Evolutionary conservation across 2,113 vertebrate species (phyloP), one percentile per base, ranked within the genome.

Genomic region (Zosterops pallidus): DNA sequence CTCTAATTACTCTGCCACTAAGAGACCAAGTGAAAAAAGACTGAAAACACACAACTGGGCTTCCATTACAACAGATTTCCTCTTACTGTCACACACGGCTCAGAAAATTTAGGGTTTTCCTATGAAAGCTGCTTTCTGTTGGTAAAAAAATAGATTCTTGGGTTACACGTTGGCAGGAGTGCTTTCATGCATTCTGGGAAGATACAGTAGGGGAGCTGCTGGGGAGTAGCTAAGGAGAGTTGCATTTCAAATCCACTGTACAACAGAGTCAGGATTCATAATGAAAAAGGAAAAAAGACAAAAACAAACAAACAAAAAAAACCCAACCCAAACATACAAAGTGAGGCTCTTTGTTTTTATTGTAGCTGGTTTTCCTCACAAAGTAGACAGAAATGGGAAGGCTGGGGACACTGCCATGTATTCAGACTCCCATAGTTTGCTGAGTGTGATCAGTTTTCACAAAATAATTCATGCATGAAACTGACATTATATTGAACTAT

Each of bases 1-100:
- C 64, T 92, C 79, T 95, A 86, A 93, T 94, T 94, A 72, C 80
- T 69, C 88, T 94, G 90, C 87, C 93, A 90, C 87, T 91, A 92
- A 89, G 76, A 94, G 71, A 59, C 83, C 60, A 71, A 72, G 20
- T 88, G 52, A 71, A 91, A 89, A 97, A 95, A 85, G 81, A 55
- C 63, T 70, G 82, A 76, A 95, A 91, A 69, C 57, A 37, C 33
- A 65, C 21, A 89, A 81, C 59, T 37, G 63, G 50, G 35, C 87
- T 82, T 89, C 46, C 6, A 4, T 85, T 86, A 59, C 39, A 75
- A 39, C 37, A 49, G 41, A 68, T 76, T 94, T 89, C 80, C 77
- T 86, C 56, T 46, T 46, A 8, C 67, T 75, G 44, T 47, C 7
- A 1, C 55, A 85, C 16, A 3, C 39, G 62, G n/a, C 24, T 56